Conservation (phyloP, 92 coral and sea anemone genomes). For the Epizoanthus scotinus region DNA sequence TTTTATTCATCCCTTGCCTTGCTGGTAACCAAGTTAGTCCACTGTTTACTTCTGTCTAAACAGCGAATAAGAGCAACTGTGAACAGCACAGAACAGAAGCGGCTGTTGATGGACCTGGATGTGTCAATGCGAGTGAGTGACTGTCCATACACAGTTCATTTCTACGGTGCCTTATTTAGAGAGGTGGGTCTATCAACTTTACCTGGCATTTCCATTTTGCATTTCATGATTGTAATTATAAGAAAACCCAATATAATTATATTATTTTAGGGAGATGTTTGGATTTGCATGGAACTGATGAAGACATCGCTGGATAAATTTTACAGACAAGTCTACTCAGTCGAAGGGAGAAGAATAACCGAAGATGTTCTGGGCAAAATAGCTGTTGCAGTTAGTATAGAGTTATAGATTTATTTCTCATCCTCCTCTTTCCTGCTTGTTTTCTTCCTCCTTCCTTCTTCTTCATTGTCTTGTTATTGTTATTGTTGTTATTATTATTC, state of each 20-base stretch:
- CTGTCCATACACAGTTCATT: slow-evolving; percentile 94
- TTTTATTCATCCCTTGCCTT: no score
- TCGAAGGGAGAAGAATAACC: slow-evolving; percentile 72
- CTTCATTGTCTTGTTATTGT: no score
- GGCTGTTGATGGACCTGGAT: slow-evolving; percentile 94
- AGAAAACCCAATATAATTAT: background rate
- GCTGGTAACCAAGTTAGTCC: no score
- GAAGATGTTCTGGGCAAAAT: slow-evolving; percentile 93
- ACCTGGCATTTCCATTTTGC: no score
- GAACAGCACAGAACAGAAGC: slow-evolving; percentile 87
- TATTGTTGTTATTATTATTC: no score
- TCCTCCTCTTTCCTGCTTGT: no score
- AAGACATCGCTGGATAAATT: slow-evolving; percentile 83
- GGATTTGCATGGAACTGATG: slow-evolving; percentile 99
- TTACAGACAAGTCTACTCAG: slow-evolving; percentile 82
- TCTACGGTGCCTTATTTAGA: slow-evolving; percentile 97
- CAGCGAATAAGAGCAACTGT: slow-evolving; percentile 91
- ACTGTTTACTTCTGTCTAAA: background rate
- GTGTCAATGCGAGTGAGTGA: slow-evolving; percentile 97
- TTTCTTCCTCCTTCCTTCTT: no score
- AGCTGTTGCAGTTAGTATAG: slow-evolving; percentile 89
- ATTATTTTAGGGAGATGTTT: slow-evolving; percentile 87
- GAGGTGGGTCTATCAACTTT: slow-evolving; percentile 90
- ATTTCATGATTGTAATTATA: no score
- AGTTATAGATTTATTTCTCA: background rate